Evolutionary conservation across 1,140 invertebrate genomes (phyloP), one percentile per base, ranked within the genome.

Genomic region (Macrobrachium nipponense): DNA sequence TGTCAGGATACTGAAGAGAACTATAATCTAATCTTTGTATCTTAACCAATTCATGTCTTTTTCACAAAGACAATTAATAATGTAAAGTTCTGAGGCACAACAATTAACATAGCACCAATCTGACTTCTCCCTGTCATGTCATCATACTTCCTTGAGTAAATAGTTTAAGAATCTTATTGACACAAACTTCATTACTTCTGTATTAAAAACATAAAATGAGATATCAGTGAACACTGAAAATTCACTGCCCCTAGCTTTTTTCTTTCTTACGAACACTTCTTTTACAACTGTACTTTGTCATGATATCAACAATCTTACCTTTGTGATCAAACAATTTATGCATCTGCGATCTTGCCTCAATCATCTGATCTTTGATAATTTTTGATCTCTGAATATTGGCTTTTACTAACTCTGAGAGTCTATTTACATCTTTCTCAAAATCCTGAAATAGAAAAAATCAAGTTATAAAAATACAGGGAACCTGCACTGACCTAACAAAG

Each of bases 371-470:
- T 79, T 95, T 95, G 60, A 98, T 96, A 68, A 98, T 95, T 93
- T 95, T 97, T 91, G 97, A 97, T 72, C 98, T 93, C 92, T 99
- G 98, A 90, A 98, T 95, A 91, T 98, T 98, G 61, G 97, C 95
- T 92, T 96, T 96, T 18, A 96, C 94, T 68, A 96, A 91, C 92
- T 96, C 96, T 89, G 94, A 95, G 2, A 95, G 92, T 85, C 94
- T 92, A 91, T 95, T 95, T 20, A 95, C 91, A 89, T 95, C 94
- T 87, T 93, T 94, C 90, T 92, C 92, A 90, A 90, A 91, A 90
- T 91, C 92, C 91, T 93, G 93, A 61, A 82, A 79, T 23, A 58
- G 68, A 75, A 44, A 12, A 62, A 59, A 2, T 5, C 8, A 6
- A 78, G 18, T n/a, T 51, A 59, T 15, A 78, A 59, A 78, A n/a